Evolutionary conservation across 2,113 vertebrate genomes (phyloP).

Genomic region (Oryzias woworae): DNA sequence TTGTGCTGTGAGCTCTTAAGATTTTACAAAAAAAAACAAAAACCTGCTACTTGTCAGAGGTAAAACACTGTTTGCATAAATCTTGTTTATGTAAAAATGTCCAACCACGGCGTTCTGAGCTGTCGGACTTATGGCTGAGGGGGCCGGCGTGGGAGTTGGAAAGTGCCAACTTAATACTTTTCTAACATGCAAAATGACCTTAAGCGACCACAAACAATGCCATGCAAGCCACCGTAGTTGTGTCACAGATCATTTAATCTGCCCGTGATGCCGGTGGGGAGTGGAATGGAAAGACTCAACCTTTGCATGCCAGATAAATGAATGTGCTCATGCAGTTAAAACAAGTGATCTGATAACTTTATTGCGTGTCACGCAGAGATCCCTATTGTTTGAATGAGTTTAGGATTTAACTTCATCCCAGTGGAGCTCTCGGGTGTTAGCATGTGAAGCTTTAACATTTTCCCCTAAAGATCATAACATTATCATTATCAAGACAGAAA

Average conservation of each 20-base stretch:
- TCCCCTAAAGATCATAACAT: too few relatives aligned
- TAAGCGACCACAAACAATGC: background rate
- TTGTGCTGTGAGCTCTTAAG: too few relatives aligned
- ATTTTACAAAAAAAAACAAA: too few relatives aligned
- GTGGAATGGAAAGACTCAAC: slow-evolving; percentile 26
- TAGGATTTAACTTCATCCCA: background rate
- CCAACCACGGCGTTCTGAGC: background rate
- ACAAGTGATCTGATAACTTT: slow-evolving; percentile 38
- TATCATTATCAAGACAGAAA: too few relatives aligned
- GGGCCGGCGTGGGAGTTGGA: background rate
- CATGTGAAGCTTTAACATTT: too few relatives aligned
- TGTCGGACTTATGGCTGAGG: background rate
- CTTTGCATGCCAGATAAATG: slow-evolving; percentile 44
- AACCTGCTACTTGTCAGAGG: background rate
- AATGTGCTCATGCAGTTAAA: slow-evolving; percentile 12
- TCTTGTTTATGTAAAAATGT: background rate
- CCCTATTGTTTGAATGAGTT: slow-evolving; percentile 20
- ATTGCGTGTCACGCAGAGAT: slow-evolving; percentile 15
- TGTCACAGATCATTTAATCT: background rate
- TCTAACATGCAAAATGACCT: background rate
- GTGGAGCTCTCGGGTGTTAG: slow-evolving; percentile 3
- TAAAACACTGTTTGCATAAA: slow-evolving; percentile 43
- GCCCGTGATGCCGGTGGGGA: slow-evolving; percentile 11
- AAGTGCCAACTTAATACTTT: background rate
- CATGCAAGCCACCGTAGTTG: background rate